Evolutionary conservation across 1,140 invertebrate species (phyloP).

Genomic region (Chionoecetes opilio): DNA sequence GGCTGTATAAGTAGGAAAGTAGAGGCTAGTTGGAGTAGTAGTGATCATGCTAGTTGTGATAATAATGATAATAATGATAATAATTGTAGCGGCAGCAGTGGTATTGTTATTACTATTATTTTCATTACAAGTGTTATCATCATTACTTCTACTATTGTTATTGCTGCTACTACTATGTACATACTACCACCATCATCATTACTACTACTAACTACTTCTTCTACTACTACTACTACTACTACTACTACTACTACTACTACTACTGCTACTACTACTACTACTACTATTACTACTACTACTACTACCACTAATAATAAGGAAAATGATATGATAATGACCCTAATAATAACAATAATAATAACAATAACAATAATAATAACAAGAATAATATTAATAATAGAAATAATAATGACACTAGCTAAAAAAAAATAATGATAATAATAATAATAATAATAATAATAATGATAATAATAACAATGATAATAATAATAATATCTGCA

Average conservation of each 20-base stretch:
- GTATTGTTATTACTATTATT: not conserved
- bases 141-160: not conserved
- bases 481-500: constrained; percentile 33
- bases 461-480: constrained; percentile 10
- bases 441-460: constrained; percentile 32
- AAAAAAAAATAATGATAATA: constrained; percentile 6
- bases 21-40: no score
- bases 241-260: not conserved
- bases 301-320: constrained; percentile 13
- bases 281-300: constrained; percentile 52
- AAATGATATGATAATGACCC: not conserved
- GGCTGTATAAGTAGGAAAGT: no score
- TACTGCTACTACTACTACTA: constrained; percentile 22
- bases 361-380: constrained; percentile 39
- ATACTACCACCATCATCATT: not conserved
- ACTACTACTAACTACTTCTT: constrained; percentile 34
- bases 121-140: not conserved
- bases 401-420: not conserved
- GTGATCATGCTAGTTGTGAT: no score
- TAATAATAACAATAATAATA: constrained; percentile 34
- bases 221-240: constrained; percentile 48
- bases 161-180: not conserved
- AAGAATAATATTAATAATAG: not conserved
- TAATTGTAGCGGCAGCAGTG: not conserved
- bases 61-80: not conserved